Conservation (phyloP, 2,888 invertebrate genomes). For the Diploptera punctata region DNA sequence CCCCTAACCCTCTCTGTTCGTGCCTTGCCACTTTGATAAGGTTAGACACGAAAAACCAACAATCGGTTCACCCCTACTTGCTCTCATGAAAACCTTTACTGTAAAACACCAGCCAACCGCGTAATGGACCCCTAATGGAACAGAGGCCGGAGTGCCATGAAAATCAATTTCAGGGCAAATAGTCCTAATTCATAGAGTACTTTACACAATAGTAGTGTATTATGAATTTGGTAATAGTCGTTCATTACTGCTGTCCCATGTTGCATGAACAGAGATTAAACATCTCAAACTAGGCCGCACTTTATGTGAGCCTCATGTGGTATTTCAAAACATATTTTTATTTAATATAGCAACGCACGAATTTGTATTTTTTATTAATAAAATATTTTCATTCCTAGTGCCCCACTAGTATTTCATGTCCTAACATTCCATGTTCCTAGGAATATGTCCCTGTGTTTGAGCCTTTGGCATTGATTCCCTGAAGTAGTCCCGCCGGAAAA, state of each 20-base stretch:
- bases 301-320: too few species aligned
- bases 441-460: too few species aligned
- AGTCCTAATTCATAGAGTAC: conserved; percentile 16
- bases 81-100: conserved; percentile 8
- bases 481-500: too few species aligned
- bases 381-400: too few species aligned
- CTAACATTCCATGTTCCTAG: too few species aligned
- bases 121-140: conserved; percentile 14
- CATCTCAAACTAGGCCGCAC: too few species aligned
- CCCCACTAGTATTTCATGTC: too few species aligned
- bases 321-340: too few species aligned
- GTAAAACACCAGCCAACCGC: conserved; percentile 20
- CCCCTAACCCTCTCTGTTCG: conserved; percentile 18
- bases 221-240: neutral
- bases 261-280: neutral
- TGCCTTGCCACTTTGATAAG: conserved; percentile 28
- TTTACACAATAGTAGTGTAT: neutral
- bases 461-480: too few species aligned
- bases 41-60: conserved; percentile 33
- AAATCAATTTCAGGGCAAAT: conserved; percentile 27
- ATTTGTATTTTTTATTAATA: too few species aligned
- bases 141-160: neutral
- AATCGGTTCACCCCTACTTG: neutral
- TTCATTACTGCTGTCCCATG: neutral
- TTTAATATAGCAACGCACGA: too few species aligned